Percentiles rank a stretch among this genome's conserved stretches.
Evolutionary conservation across 2,888 invertebrate species (phyloP).

Genomic region (Hyles lineata): DNA sequence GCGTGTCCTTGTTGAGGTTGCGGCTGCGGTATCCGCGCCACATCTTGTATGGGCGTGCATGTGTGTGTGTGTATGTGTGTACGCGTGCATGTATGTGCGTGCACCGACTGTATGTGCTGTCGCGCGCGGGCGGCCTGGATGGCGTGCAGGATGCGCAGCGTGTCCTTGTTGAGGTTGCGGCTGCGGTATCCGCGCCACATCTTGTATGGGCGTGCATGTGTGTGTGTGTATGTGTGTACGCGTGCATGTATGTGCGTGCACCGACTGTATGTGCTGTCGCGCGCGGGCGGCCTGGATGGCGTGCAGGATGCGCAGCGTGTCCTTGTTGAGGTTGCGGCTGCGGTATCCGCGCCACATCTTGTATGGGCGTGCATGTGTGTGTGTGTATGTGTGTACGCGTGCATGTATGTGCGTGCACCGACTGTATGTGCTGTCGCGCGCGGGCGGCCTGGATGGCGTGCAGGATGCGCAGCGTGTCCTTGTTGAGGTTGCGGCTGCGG

Average conservation of each 20-base stretch:
- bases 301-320: constrained; percentile 86
- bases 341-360: constrained; percentile 94
- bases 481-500: constrained; percentile 89
- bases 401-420: constrained; percentile 56
- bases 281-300: constrained; percentile 91
- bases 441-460: constrained; percentile 90
- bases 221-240: too few relatives aligned
- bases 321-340: constrained; percentile 89
- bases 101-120: constrained; percentile 91
- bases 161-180: constrained; percentile 89
- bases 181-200: constrained; percentile 94
- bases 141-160: constrained; percentile 86
- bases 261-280: constrained; percentile 93
- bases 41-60: too few relatives aligned
- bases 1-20: too few relatives aligned
- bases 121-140: constrained; percentile 91
- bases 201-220: constrained; percentile 68
- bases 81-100: too few relatives aligned
- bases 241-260: constrained; percentile 34
- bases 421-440: constrained; percentile 94
- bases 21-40: too few relatives aligned
- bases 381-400: too few relatives aligned
- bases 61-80: too few relatives aligned
- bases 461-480: constrained; percentile 86
- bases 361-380: too few relatives aligned